phyloP scores from a whole-genome alignment of 2,888 invertebrate species.

The Halictus ligatus region DNA sequence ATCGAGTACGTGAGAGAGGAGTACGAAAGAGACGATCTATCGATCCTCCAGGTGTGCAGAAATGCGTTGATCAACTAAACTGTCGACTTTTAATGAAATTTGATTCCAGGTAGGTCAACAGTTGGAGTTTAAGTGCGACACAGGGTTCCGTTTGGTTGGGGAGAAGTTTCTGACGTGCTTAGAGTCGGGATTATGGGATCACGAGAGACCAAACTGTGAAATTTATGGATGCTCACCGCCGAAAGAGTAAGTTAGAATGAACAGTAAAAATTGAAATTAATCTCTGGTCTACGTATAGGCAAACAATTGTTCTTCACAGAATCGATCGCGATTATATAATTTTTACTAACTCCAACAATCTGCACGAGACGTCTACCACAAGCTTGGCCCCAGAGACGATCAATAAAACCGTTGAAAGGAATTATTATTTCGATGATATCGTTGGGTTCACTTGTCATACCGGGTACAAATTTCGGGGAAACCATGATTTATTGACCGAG shows the following conservation, averaged over 20 bases:
- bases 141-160: constrained; percentile 84
- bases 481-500: constrained; percentile 66
- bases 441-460: constrained; percentile 71
- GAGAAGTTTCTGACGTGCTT: constrained; percentile 85
- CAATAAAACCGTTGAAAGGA: constrained; percentile 26
- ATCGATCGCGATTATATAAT: constrained; percentile 66
- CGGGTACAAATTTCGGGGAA: constrained; percentile 75
- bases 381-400: constrained; percentile 4
- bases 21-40: constrained; percentile 77
- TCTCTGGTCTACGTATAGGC: background rate
- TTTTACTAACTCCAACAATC: constrained; percentile 25
- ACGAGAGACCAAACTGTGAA: constrained; percentile 83
- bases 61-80: background rate
- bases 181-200: constrained; percentile 86
- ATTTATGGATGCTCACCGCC: constrained; percentile 83
- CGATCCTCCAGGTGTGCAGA: constrained; percentile 74
- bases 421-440: constrained; percentile 69
- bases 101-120: constrained; percentile 83
- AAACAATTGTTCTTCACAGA: constrained; percentile 45
- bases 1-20: constrained; percentile 82
- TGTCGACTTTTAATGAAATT: constrained; percentile 2
- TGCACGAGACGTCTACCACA: background rate
- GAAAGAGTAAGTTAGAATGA: constrained; percentile 44
- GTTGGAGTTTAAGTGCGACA: constrained; percentile 85
- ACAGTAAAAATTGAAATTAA: background rate